phyloP scores from a whole-genome alignment of 2,888 invertebrate genomes.

The Gastracanthus pulcherrimus region DNA sequence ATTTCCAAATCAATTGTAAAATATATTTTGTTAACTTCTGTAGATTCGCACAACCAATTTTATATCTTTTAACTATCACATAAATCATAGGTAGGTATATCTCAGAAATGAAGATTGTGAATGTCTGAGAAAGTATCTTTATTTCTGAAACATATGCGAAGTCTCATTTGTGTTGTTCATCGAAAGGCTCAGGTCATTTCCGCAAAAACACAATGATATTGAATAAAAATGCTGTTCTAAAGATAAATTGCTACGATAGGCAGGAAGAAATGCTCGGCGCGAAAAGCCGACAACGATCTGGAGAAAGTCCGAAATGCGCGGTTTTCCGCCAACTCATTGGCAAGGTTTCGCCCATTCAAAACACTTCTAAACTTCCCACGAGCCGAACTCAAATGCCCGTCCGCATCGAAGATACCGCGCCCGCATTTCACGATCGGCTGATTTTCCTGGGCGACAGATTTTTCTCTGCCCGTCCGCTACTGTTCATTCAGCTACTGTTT shows the following conservation, averaged over 20 bases:
- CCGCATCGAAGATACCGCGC: background rate
- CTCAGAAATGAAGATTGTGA: no score
- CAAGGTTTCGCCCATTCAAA: background rate
- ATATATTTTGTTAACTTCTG: no score
- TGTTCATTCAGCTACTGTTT: constrained; percentile 55
- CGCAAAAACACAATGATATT: background rate
- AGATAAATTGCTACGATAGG: constrained; percentile 35
- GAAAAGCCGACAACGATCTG: constrained; percentile 35
- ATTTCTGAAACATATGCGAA: no score
- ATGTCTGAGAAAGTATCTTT: no score
- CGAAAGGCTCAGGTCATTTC: constrained; percentile 12
- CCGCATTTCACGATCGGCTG: constrained; percentile 60
- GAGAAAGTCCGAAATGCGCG: background rate
- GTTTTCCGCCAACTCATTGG: constrained; percentile 28
- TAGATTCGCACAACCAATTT: no score
- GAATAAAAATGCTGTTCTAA: no score
- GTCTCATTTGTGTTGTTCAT: no score
- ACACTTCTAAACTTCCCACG: constrained; percentile 59
- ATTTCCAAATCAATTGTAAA: no score
- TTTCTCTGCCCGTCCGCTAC: constrained; percentile 33
- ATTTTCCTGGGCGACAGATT: constrained; percentile 58
- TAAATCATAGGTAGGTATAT: no score
- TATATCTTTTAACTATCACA: no score
- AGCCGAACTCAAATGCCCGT: constrained; percentile 46
- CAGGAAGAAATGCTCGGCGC: background rate